Base-by-base conservation (phyloP, 2,797 vertebrate species). In the Fundulus diaphanus region DNA sequence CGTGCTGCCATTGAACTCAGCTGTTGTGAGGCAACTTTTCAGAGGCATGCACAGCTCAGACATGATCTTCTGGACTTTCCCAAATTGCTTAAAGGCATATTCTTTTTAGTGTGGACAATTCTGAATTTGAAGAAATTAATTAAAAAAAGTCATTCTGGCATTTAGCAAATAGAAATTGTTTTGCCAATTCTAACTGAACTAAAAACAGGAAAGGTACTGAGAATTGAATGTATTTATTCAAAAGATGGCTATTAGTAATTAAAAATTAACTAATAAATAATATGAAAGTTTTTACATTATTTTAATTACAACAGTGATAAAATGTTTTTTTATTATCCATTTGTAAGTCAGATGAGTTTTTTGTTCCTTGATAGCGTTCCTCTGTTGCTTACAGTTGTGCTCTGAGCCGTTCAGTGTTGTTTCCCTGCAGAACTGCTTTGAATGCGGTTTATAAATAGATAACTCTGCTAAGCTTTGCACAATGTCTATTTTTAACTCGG, bases 401-500 rank as follows among this genome's bases (percentile, higher is more conserved):
- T 70, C 27, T 68, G 49, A 81, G 63, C 67, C 51, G 46, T 78
- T 73, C 51, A 16, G 78, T 70, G 79, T 83, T 80, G 78, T 82
- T 81, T 87, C 80, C 81, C 82, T 77, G 15, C 35, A 84, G 51
- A 73, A 72, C 49, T 61, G 2, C 56, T 80, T 78, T 83, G 59
- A 69, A 79, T 42, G 29, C 61, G 52, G 67, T 78, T 68, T 89
- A 87, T 87, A 88, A 89, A 89, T 92, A 89, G 82, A 85, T 67
- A 56, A 75, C 70, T 71, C 68, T 61, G 72, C 68, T 79, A 84
- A 87, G 77, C 65, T 68, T 79, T 74, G 56, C 77, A 61, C 7
- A 79, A 63, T n/a, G 2, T 76, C 87, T 89, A 87, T 88, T 90
- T 89, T 88, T 90, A 90, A 83, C 75, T 13, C 37, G 33, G 33